Base-by-base conservation (phyloP, 2,797 vertebrate species). In the Microctenopoma stevenorrisi region DNA sequence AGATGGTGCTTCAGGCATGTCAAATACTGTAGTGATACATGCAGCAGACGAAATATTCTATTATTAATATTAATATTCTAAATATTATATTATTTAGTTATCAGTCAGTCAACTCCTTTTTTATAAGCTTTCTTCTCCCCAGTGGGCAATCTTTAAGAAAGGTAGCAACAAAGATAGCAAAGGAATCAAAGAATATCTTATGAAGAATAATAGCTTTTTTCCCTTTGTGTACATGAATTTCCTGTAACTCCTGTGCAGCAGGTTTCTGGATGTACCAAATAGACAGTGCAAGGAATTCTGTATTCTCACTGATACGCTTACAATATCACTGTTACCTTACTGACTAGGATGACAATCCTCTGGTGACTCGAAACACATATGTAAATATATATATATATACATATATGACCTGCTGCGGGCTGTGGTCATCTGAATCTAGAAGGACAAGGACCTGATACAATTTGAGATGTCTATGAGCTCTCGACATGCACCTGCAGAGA, bases 391-490 rank as follows among this genome's bases (percentile, higher is more conserved):
- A 22, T 22, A 22, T 22, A 22, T 22, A 22, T 22, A 22, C 22
- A 22, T 72, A 53, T 72, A 38, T 64, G 72, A 42, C 74, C 57
- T 44, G 26, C 44, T 61, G 59, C 44, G 68, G 14, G 9, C 59
- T 50, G 16, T 13, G 16, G 13, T 65, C 44, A 60, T 79, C 42
- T 57, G 46, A 70, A 73, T 74, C 74, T 52, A 28, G 53, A 38
- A 75, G 72, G n/a, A 30, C 59, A 43, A 25, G 30, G 48, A 10
- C 1, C 55, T 56, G 81, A 84, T 79, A 83, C 74, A 74, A 85
- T 83, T n/a, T 76, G 63, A 78, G 67, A 80, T 72, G 65, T 64
- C 33, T 49, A 25, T 81, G 58, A 87, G 72, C 74, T 77, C 72
- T 22, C 44, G 30, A 52, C 53, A 38, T 63, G 66, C 55, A 86